These are phyloP conservation scores for Hippocampus guttulatus DNA, from an alignment of 2,113 vertebrate genomes.

Conservation along the genomic window DNA sequence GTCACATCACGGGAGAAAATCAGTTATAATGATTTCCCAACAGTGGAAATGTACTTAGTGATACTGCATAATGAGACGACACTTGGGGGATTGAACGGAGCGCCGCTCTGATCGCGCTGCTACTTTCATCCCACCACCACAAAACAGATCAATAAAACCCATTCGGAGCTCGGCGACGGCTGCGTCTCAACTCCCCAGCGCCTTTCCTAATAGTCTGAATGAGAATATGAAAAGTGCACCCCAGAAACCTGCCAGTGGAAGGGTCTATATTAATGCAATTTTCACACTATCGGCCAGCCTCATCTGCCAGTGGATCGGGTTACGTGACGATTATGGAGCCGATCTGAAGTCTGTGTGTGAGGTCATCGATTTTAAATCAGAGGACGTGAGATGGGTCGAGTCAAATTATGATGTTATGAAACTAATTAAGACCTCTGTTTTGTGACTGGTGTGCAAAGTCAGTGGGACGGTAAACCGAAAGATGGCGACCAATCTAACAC, in stretches of 20 bases:
- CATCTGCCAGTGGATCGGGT: slow-evolving; percentile 44
- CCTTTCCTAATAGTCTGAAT: slow-evolving; percentile 48
- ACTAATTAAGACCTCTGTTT: background rate
- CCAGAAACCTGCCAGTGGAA: slow-evolving; percentile 30
- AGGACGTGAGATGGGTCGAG: background rate
- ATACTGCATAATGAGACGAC: slow-evolving; percentile 31
- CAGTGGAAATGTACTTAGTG: slow-evolving; percentile 42
- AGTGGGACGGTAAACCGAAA: background rate
- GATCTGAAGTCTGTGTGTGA: slow-evolving; percentile 3
- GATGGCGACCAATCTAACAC: background rate
- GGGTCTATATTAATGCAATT: slow-evolving; percentile 62
- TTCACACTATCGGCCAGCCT: slow-evolving; percentile 24
- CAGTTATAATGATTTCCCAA: slow-evolving; percentile 32
- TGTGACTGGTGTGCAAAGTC: background rate
- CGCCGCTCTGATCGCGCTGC: slow-evolving; percentile 43
- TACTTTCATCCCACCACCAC: slow-evolving; percentile 41
- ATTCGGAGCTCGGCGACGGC: slow-evolving; percentile 31
- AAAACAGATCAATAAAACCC: slow-evolving; percentile 56
- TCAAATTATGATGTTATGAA: background rate
- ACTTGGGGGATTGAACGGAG: slow-evolving; percentile 34
- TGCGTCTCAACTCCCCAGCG: slow-evolving; percentile 43
- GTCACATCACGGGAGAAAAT: slow-evolving; percentile 19
- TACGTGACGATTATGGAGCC: slow-evolving; percentile 43
- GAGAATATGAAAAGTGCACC: slow-evolving; percentile 48
- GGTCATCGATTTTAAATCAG: background rate